Evolutionary conservation across 2,113 vertebrate species (phyloP), one percentile per base, ranked within the genome.

Genomic region (Rhinichthys klamathensis): DNA sequence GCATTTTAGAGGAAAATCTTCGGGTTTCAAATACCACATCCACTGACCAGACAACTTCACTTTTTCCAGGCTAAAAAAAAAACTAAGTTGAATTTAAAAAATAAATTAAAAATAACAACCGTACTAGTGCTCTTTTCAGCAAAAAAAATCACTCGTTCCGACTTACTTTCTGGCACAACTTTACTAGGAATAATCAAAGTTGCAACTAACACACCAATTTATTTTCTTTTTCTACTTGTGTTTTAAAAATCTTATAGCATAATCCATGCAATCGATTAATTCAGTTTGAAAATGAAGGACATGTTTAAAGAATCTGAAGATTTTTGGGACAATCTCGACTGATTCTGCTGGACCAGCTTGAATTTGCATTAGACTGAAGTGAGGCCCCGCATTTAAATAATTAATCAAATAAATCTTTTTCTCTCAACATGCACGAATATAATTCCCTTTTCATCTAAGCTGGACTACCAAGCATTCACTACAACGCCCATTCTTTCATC

Each of bases 401-500:
- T 69, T 32, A 81, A 67, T 67, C 46, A 81, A 85, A 63, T 72
- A 58, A 84, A 38, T 89, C 76, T 90, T 88, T 82, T 86, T 80
- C 76, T 46, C 65, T 51, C 84, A 86, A 38, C 76, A 84, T 89
- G 79, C 85, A 77, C 63, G 79, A 82, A 82, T 65, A 82, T 80
- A 61, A 76, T 54, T 32, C 3, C 35, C 79, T 88, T 76, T 85
- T 88, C 79, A 85, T 88, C 70, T 51, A 32, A 75, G 56, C 67
- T 74, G 46, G 67, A 70, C 72, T 81, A 74, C 69, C 58, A 13
- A 80, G 51, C 54, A 65, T 84, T 78, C 46, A 67, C 73, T 72
- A 49, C 69, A 87, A 90, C 38, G 12, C 51, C 83, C 65, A 85
- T 87, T 88, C 83, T 90, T 80, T 90, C 82, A 69, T 88, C 70